Conservation (phyloP, 2,113 vertebrate genomes). For the Chloropsis cyanopogon region DNA sequence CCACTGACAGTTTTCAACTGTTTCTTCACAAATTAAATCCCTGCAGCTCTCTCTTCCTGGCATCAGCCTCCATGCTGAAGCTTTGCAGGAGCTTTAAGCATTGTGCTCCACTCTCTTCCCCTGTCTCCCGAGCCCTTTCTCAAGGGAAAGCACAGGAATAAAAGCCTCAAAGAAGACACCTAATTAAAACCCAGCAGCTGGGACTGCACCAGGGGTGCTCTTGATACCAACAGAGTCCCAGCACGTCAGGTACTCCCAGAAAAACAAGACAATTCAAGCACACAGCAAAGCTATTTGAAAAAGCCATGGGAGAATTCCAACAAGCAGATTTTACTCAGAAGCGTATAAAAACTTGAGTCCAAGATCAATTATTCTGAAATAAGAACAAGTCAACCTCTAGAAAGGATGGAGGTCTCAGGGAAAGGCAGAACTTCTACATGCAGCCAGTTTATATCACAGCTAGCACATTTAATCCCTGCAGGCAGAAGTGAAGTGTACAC, state of each 20-base stretch:
- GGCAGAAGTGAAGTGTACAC: neutral
- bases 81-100: neutral
- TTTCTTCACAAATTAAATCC: neutral
- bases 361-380: neutral
- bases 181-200: neutral
- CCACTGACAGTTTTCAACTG: neutral
- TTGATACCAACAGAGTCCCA: neutral
- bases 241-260: neutral
- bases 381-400: neutral
- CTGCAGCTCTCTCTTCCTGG: neutral
- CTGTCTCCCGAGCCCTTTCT: neutral
- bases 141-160: neutral
- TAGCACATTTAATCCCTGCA: neutral
- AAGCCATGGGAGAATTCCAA: neutral
- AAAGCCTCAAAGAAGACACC: neutral
- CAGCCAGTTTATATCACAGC: neutral
- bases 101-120: neutral
- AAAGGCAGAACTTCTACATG: neutral
- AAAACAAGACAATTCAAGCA: neutral
- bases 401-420: neutral
- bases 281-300: neutral
- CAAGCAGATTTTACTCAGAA: neutral
- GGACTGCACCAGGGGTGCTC: neutral
- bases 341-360: neutral
- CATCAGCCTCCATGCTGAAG: neutral